These are phyloP conservation scores for Panthera uncia DNA, from an alignment of 2,113 vertebrate genomes.

Conservation along the genomic window DNA sequence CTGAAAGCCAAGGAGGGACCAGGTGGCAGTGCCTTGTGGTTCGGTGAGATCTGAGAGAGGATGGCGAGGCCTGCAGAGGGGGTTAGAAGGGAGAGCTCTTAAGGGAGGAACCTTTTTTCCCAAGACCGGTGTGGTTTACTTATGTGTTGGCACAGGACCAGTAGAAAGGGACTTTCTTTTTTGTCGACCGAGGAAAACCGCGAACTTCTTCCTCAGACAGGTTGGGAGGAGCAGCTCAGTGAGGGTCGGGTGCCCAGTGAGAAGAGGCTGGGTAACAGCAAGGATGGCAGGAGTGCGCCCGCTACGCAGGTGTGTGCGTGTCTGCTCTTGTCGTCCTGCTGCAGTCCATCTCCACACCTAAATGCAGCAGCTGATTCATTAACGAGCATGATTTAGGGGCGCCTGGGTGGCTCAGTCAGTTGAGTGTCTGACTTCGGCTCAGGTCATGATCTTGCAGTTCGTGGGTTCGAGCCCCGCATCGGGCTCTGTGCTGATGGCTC, in stretches of 20 bases:
- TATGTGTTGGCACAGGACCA: not conserved
- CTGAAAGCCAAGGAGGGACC: not conserved
- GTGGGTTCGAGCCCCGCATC: too few species aligned
- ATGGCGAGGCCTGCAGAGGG: not conserved
- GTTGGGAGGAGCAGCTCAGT: not conserved
- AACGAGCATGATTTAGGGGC: not conserved
- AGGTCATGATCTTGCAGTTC: too few species aligned
- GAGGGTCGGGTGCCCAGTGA: not conserved
- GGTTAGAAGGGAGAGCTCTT: not conserved
- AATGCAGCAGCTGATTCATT: not conserved
- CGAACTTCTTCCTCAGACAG: not conserved
- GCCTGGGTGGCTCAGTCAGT: too few species aligned
- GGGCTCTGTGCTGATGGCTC: too few species aligned
- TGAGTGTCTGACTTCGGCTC: too few species aligned
- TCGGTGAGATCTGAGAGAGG: not conserved
- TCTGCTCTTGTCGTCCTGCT: not conserved
- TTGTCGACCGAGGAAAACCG: not conserved
- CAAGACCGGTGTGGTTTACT: not conserved
- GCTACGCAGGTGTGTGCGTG: too few species aligned
- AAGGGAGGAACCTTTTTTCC: not conserved
- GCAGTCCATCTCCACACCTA: not conserved
- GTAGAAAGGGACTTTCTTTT: not conserved
- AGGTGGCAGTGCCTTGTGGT: fast-evolving
- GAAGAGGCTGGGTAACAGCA: not conserved
- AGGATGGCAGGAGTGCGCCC: fast-evolving